Evolutionary conservation across 53 echinoderm and acorn worm genomes (phyloP).

Genomic region (Echinarachnius parma): DNA sequence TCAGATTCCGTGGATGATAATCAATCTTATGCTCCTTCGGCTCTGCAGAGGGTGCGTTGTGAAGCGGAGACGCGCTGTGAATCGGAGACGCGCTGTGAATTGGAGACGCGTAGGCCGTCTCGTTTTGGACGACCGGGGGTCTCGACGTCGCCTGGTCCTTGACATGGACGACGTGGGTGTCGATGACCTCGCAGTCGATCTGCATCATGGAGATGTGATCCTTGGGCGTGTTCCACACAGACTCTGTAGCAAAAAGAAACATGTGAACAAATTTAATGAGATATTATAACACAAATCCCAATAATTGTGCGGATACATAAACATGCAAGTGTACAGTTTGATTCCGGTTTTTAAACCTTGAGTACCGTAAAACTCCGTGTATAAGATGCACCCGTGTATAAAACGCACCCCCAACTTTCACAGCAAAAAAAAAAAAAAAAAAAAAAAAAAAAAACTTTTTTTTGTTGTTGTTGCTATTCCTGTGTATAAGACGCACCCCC

Average conservation of each 20-base stretch:
- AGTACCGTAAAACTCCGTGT: no score
- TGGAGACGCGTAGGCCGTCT: neutral
- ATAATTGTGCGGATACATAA: no score
- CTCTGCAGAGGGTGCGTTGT: neutral
- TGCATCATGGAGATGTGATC: slow-evolving; percentile 99
- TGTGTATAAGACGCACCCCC: no score
- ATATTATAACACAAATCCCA: no score
- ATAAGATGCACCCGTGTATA: no score
- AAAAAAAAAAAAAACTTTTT: no score
- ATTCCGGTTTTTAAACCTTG: no score
- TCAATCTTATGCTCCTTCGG: neutral
- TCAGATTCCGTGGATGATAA: slow-evolving; percentile 25
- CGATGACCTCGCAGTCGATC: slow-evolving; percentile 96
- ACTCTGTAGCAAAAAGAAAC: slow-evolving; percentile 49
- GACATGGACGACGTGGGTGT: slow-evolving; percentile 85
- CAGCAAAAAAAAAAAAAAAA: no score
- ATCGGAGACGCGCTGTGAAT: neutral
- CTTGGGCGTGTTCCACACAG: slow-evolving; percentile 65
- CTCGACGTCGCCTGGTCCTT: slow-evolving; percentile 42
- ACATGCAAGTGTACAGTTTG: no score
- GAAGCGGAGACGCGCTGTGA: neutral
- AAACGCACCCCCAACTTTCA: no score
- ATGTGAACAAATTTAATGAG: neutral
- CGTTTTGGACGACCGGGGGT: neutral
- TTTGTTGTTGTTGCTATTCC: no score